Evolutionary conservation across 2,888 invertebrate genomes (phyloP).

Genomic region (Xestia ashworthii): DNA sequence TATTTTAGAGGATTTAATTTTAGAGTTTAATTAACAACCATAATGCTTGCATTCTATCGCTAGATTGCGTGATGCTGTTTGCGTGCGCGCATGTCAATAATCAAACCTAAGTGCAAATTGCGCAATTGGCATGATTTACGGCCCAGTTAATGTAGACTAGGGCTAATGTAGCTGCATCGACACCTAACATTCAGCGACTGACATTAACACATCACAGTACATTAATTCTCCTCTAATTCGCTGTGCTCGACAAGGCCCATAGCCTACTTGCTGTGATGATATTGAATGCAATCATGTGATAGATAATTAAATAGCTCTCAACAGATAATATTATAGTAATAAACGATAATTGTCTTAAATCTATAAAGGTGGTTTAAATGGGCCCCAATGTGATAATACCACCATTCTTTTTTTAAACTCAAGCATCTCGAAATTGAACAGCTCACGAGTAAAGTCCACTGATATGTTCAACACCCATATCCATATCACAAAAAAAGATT

Average conservation of each 20-base stretch:
- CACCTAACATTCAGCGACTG: slow-evolving; percentile 43
- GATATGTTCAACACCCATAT: slow-evolving; percentile 10
- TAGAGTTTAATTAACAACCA: background rate
- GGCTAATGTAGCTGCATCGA: slow-evolving; percentile 30
- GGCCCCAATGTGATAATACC: background rate
- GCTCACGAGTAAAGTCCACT: slow-evolving; percentile 6
- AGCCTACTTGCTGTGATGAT: slow-evolving; percentile 4
- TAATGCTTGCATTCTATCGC: background rate
- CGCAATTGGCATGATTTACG: slow-evolving; percentile 47
- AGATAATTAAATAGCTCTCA: background rate
- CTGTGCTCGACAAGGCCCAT: slow-evolving; percentile 18
- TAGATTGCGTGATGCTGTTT: slow-evolving; percentile 18
- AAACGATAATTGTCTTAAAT: background rate
- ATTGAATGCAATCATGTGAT: slow-evolving; percentile 17
- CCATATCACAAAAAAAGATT: slow-evolving; percentile 34
- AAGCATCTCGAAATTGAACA: background rate
- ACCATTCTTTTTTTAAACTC: background rate
- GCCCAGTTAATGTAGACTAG: slow-evolving; percentile 22
- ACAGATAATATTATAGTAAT: background rate
- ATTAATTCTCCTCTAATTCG: slow-evolving; percentile 40
- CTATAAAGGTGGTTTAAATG: background rate
- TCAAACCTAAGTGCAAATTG: slow-evolving; percentile 47
- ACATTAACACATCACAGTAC: slow-evolving; percentile 40
- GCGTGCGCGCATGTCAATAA: slow-evolving; percentile 44
- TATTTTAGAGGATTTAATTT: too few relatives aligned